Evolutionary conservation across 2,113 vertebrate species (phyloP).

Genomic region (Astatotilapia flaviijosephi): DNA sequence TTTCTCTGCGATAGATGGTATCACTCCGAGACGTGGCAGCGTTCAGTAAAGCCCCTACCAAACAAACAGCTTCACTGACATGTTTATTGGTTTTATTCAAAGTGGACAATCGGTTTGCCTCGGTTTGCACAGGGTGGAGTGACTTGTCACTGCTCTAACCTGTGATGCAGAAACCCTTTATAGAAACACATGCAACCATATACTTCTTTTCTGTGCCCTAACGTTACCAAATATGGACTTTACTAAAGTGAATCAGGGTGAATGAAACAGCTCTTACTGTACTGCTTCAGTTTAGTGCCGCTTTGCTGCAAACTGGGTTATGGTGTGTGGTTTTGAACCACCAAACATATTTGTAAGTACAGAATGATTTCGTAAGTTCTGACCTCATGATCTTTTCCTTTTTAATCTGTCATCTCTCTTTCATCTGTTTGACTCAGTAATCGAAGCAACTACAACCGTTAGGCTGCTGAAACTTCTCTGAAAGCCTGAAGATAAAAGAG

Average conservation of each 20-base stretch:
- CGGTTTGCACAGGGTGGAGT: background rate
- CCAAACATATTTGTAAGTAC: background rate
- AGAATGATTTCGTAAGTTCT: background rate
- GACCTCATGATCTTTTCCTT: background rate
- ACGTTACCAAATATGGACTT: background rate
- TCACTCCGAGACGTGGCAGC: background rate
- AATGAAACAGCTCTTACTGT: background rate
- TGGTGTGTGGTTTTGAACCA: slow-evolving; percentile 9
- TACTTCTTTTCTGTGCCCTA: background rate
- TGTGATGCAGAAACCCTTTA: background rate
- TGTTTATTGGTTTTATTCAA: slow-evolving; percentile 37
- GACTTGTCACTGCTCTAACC: background rate
- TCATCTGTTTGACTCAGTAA: background rate
- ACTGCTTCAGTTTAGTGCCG: background rate
- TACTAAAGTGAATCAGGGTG: background rate
- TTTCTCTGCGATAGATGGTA: background rate
- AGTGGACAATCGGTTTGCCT: slow-evolving; percentile 10
- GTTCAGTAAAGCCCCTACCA: background rate
- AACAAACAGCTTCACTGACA: slow-evolving; percentile 24
- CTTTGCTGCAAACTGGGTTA: background rate
- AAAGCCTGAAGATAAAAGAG: background rate
- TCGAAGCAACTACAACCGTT: background rate
- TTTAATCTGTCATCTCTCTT: background rate
- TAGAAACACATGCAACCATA: slow-evolving; percentile 15
- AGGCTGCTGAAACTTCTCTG: background rate